A percentile compares a stretch with the other conserved stretches of the same genome.
Conservation (phyloP, 30 jellyfish, hydroid and myxozoan genomes). For the Cassiopea xamachana region DNA sequence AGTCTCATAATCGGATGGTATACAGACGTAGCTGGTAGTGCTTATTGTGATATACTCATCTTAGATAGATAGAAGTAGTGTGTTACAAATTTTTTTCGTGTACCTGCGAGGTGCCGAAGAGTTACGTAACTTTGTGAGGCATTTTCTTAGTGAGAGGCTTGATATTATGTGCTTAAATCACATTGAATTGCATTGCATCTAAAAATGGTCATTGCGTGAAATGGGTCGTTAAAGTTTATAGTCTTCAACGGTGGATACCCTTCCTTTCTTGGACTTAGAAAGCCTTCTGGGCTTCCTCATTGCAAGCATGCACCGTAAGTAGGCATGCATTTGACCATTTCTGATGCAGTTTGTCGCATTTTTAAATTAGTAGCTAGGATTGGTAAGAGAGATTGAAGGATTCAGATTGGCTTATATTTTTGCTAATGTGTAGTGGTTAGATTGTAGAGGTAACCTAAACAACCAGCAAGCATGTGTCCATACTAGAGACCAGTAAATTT, state of each 20-base stretch:
- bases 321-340: not conserved
- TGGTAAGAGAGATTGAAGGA: slow-evolving; percentile 17
- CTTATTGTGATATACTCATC: slow-evolving; percentile 13
- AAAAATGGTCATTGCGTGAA: not conserved
- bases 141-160: slow-evolving; percentile 17
- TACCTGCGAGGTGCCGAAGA: slow-evolving; percentile 1
- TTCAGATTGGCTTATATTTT: slow-evolving; percentile 56
- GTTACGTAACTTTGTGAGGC: not conserved
- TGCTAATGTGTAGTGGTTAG: slow-evolving; percentile 69
- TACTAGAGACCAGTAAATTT: not conserved
- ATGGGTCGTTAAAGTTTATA: not conserved
- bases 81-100: not conserved
- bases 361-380: slow-evolving; percentile 18
- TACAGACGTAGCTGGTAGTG: slow-evolving; percentile 3
- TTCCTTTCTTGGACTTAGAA: too few species aligned
- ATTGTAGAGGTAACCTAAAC: slow-evolving; percentile 33
- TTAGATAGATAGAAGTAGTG: slow-evolving; percentile 3
- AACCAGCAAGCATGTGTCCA: not conserved
- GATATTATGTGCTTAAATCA: not conserved
- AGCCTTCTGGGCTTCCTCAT: too few species aligned
- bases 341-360: not conserved
- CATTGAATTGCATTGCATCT: not conserved
- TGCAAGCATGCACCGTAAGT: too few species aligned
- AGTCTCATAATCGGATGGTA: not conserved
- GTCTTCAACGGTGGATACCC: not conserved